Conservation (phyloP, 2,797 vertebrate species). For the Adelosebastes latens region DNA sequence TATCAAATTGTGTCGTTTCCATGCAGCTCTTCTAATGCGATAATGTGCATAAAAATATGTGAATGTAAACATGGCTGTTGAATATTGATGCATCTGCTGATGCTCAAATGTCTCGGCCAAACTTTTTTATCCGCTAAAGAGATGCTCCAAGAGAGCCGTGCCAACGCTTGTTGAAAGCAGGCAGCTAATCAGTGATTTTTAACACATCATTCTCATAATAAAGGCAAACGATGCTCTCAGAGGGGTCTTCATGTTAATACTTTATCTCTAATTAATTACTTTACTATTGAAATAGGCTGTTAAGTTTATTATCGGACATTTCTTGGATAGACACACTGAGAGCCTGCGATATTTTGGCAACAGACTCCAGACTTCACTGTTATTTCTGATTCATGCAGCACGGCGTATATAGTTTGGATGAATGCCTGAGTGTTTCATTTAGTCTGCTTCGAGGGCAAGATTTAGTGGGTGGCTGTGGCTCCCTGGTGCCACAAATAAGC, state of each 20-base stretch:
- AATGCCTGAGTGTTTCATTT: slow-evolving; percentile 43
- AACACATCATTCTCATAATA: neutral
- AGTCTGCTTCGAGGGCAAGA: slow-evolving; percentile 39
- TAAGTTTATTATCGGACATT: slow-evolving; percentile 20
- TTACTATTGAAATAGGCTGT: neutral
- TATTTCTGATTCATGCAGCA: slow-evolving; percentile 34
- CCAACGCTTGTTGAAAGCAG: neutral
- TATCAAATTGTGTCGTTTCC: too few species aligned
- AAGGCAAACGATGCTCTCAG: slow-evolving; percentile 4
- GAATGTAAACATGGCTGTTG: neutral
- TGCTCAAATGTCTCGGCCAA: neutral
- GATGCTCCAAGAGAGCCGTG: neutral
- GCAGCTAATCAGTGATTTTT: neutral
- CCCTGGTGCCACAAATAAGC: slow-evolving; percentile 43
- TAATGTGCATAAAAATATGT: neutral
- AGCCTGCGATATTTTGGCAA: slow-evolving; percentile 12
- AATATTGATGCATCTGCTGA: neutral
- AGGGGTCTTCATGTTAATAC: neutral
- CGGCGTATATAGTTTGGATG: slow-evolving; percentile 13
- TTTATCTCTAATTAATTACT: slow-evolving; percentile 17
- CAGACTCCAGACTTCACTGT: neutral
- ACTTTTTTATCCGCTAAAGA: neutral
- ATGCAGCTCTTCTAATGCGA: too few species aligned
- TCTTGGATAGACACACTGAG: neutral
- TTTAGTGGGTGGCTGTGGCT: slow-evolving; percentile 20